Base-by-base conservation (phyloP, 2,888 invertebrate species). In the Lithophane socia region DNA sequence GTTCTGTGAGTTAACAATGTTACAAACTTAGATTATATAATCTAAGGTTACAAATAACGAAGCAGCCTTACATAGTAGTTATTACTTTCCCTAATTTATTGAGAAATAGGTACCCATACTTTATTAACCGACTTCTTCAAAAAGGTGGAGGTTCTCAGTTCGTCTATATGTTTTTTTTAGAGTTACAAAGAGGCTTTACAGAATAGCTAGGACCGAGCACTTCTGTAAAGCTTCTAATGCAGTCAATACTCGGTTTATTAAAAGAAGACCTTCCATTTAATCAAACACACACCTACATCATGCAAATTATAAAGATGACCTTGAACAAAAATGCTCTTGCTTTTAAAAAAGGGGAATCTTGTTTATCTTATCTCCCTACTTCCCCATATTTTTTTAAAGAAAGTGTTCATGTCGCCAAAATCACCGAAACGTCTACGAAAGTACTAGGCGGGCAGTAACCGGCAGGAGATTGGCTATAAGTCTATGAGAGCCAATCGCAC, bases 401-500 rank as follows among this genome's bases (percentile, higher is more conserved):
- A 84, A 80, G 58, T 60, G 24, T 66, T 21, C 49, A 70, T 64
- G 77, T 75, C 60, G 76, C 77, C 82, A 77, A 83, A 82, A 87
- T 83, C 83, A 86, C 80, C 86, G 84, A 85, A 87, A 85, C 83
- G 86, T 89, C 91, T 91, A 90, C 90, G 88, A 89, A 87, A 84
- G 85, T 92, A 92, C 92, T 82, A 93, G 91, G 91, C 79, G 73
- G 64, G n/a, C 89, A 93, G 85, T 84, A 85, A 80, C 60, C 54
- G n/a, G 47, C 29, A 80, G 82, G 82, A 85, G 77, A 77, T 76
- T 68, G 68, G 65, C 42, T 75, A 67, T 79, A 78, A 78, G 69
- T 70, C 79, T 82, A 82, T 72, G 75, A 80, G 75, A 69, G 60
- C 52, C 79, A 75, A 81, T 85, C 77, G 80, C 52, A 54, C 68